These are phyloP conservation scores for Aviceda subcristata DNA, from an alignment of 2,113 vertebrate species.

Conservation along the genomic window DNA sequence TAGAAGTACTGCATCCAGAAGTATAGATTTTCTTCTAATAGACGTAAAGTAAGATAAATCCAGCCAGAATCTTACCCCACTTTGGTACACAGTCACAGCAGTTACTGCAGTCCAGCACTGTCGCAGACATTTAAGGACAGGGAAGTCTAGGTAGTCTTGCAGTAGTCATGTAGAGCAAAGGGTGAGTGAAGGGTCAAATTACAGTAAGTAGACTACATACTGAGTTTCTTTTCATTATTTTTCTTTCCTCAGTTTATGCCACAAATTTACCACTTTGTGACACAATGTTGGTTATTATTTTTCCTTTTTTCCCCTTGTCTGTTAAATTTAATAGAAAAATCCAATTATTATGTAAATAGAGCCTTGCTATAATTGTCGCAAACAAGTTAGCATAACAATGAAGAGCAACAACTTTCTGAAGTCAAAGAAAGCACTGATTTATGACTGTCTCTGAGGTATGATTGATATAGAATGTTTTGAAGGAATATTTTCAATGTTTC, in stretches of 20 bases:
- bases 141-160: neutral
- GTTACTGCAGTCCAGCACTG: neutral
- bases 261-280: constrained; percentile 6
- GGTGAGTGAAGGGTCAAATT: neutral
- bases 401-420: constrained; percentile 31
- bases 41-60: neutral
- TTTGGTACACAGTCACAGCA: neutral
- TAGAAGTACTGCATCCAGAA: neutral
- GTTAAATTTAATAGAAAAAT: constrained; percentile 66
- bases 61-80: neutral
- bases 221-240: neutral
- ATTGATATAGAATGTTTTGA: constrained; percentile 34
- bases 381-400: constrained; percentile 63
- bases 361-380: constrained; percentile 51
- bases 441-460: constrained; percentile 47
- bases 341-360: constrained; percentile 71
- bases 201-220: neutral
- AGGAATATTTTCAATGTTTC: constrained; percentile 27
- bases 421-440: constrained; percentile 57
- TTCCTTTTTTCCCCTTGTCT: neutral
- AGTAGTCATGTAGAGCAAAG: neutral
- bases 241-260: neutral
- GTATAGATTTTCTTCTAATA: neutral
- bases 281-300: neutral
- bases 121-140: neutral